Percentiles rank a stretch among this genome's conserved stretches.
These are phyloP conservation scores for Rhyacophila brunnea DNA, from an alignment of 1,140 invertebrate species.

Conservation along the genomic window DNA sequence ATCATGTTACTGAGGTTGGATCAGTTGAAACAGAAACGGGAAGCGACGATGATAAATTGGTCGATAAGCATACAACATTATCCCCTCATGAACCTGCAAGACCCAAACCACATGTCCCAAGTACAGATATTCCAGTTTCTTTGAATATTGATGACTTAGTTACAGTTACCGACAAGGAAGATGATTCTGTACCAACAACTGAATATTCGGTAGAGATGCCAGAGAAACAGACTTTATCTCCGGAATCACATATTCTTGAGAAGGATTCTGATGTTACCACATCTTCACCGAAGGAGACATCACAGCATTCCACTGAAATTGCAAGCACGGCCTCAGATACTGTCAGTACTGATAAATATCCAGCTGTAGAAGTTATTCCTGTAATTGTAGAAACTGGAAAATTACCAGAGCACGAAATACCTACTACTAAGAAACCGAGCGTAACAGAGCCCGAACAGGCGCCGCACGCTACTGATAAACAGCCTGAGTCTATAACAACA, in stretches of 20 bases:
- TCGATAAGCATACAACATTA: too few relatives aligned
- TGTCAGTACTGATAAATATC: too few relatives aligned
- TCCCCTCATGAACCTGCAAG: too few relatives aligned
- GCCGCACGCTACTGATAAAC: too few relatives aligned
- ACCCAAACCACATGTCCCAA: too few relatives aligned
- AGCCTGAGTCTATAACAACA: too few relatives aligned
- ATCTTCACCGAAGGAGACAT: neutral
- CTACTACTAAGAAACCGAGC: neutral
- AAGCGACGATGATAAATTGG: too few relatives aligned
- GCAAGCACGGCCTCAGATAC: neutral
- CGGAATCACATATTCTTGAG: slow-evolving; percentile 14
- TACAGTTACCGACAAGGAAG: neutral
- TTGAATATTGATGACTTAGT: slow-evolving; percentile 6
- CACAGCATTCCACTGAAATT: neutral
- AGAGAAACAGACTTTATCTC: slow-evolving; percentile 9
- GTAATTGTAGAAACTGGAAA: neutral
- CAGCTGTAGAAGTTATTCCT: neutral
- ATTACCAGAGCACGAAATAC: slow-evolving; percentile 5
- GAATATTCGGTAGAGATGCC: neutral
- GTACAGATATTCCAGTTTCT: too few relatives aligned
- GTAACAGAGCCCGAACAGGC: too few relatives aligned
- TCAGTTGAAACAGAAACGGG: too few relatives aligned
- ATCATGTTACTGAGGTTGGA: too few relatives aligned
- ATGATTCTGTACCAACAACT: slow-evolving; percentile 1
- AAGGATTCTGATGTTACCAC: neutral